Base-by-base conservation (phyloP, 2,797 vertebrate species). In the Carduelis carduelis region DNA sequence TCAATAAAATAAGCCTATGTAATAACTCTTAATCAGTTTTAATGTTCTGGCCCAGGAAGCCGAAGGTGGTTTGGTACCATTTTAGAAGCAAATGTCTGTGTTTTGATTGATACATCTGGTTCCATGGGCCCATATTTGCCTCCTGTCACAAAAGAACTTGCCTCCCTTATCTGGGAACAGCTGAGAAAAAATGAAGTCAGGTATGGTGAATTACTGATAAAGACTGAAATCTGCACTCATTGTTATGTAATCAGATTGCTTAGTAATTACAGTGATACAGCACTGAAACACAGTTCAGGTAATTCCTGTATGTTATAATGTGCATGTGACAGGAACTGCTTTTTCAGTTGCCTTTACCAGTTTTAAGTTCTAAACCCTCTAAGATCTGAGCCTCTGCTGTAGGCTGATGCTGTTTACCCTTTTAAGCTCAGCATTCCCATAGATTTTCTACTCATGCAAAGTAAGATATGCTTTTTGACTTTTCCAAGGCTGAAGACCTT, bases 121-220 rank as follows among this genome's bases (percentile, higher is more conserved):
- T 99, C 98, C 87, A 98, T 98, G 98, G 97, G 95, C 43, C 94
- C 97, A 2, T 88, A 94, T 81, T 93, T 98, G 90, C 87, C 93
- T 47, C 61, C 93, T 35, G 41, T 99, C 77, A 98, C 96, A 59
- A 97, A 92, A 59, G 98, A 97, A 63, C 94, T 98, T 64, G 43
- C 95, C 37, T 97, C 98, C 34, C 97, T 99, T 59, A 97, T 99
- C 86, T 98, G 98, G 98, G 98, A 99, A 50, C 98, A 99, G 91
- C 97, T 99, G 70, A 95, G 98, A 77, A 96, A 89, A 86, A 95
- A 91, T 43, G 84, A 93, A 57, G 35, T 95, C 86, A 97, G 98
- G 98, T 98, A 95, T 76, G 96, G 53, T 34, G 20, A 57, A 63
- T 66, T 66, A 26, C 50, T 93, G 57, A 39, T 81, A 53, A 89